Evolutionary conservation across 2,797 vertebrate species (phyloP), one percentile per base, ranked within the genome.

Genomic region (Rhinophrynus dorsalis): DNA sequence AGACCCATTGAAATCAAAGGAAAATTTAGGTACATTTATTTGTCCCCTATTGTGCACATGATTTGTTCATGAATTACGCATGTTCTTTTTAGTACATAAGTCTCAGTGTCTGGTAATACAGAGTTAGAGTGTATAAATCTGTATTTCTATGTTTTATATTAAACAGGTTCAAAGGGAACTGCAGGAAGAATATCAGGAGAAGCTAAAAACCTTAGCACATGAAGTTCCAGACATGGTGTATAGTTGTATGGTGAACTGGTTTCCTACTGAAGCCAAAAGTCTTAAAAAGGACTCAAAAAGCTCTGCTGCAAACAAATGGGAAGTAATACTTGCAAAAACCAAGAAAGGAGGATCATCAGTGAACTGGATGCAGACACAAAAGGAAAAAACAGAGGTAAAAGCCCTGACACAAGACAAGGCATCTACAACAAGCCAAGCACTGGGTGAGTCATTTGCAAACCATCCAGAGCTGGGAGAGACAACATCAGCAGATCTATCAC

Each of bases 131-230:
- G n/a, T n/a, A n/a, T n/a, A n/a, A n/a, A n/a, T n/a, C n/a, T n/a
- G n/a, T n/a, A n/a, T n/a, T n/a, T n/a, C n/a, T n/a, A n/a, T n/a
- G n/a, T n/a, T n/a, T n/a, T n/a, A 10, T 69, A 13, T 2, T 57
- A 63, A 58, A 60, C 85, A 99, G 97, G 89, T 95, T 65, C 93
- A 92, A 74, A 87, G 90, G 79, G 88, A 93, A 29, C 90, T 85
- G 0, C 75, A 82, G 75, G 77, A 76, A 0, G 94, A 96, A 33
- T 92, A 93, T 0, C 80, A 91, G 24, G 84, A 88, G 77, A 96
- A 84, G 54, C 7, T 91, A 80, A 91, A 84, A 76, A 79, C 79
- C 5, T 83, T 97, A 74, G 85, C 77, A 1, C 12, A 13, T 0
- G 90, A 94, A 52, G 90, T 92, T 77, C 88, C 79, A 72, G 92